Evolutionary conservation across 64 coral and sea anemone genomes (phyloP).

Genomic region (Dendronephthya gigantea): DNA sequence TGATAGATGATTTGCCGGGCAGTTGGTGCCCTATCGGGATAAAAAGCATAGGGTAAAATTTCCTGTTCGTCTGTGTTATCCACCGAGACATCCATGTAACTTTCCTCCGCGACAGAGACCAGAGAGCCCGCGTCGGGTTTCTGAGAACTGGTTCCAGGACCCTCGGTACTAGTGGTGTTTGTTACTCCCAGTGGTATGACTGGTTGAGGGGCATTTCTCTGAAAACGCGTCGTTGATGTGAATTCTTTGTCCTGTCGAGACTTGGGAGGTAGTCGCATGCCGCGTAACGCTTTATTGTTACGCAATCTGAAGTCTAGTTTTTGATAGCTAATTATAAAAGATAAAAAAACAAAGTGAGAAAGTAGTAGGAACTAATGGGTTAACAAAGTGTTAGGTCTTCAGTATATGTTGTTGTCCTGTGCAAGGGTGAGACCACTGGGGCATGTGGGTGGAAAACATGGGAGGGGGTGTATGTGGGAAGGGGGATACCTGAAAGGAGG

Average conservation of each 20-base stretch:
- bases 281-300: not conserved
- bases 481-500: too few species aligned
- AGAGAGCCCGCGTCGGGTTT: not conserved
- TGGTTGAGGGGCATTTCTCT: not conserved
- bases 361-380: too few species aligned
- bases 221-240: not conserved
- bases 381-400: too few species aligned
- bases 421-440: too few species aligned
- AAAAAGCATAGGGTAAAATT: not conserved
- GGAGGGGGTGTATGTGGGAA: too few species aligned
- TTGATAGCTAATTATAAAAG: not conserved
- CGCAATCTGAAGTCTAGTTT: not conserved
- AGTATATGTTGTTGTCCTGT: too few species aligned
- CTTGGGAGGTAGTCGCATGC: not conserved
- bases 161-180: not conserved
- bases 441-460: too few species aligned
- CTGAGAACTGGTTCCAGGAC: not conserved
- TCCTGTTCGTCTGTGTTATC: not conserved
- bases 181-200: not conserved
- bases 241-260: not conserved
- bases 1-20: not conserved
- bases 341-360: not conserved
- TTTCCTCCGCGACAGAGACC: not conserved
- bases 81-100: not conserved
- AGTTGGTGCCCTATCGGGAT: not conserved